Evolutionary conservation across 2,888 invertebrate genomes (phyloP).

Genomic region (Caenorhabditis panamensis): DNA sequence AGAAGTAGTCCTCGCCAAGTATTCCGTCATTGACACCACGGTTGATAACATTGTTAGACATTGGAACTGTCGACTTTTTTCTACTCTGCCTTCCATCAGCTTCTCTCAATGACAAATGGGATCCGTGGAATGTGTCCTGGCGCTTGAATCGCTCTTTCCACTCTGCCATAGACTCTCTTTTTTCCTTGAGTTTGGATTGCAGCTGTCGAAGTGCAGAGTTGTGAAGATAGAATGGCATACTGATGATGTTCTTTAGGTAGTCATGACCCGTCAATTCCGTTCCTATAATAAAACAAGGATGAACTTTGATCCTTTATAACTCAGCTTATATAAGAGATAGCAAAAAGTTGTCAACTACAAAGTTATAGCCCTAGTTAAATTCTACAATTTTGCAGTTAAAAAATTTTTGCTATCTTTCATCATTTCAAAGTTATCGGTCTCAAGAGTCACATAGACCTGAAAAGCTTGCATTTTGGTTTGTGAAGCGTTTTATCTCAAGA

Average conservation of each 20-base stretch:
- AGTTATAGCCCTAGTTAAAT: too few relatives aligned
- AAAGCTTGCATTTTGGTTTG: too few relatives aligned
- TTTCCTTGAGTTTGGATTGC: slow-evolving; percentile 71
- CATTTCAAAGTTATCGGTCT: too few relatives aligned
- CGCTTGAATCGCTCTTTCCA: slow-evolving; percentile 76
- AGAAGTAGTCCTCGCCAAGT: slow-evolving; percentile 97
- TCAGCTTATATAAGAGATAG: too few relatives aligned
- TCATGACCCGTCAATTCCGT: slow-evolving; percentile 80
- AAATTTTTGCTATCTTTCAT: too few relatives aligned
- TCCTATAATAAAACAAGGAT: too few relatives aligned
- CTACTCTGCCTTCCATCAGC: slow-evolving; percentile 63
- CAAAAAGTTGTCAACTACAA: too few relatives aligned
- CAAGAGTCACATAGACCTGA: too few relatives aligned
- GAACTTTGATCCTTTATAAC: too few relatives aligned
- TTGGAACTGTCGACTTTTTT: slow-evolving; percentile 61
- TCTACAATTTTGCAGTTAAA: too few relatives aligned
- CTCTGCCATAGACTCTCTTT: slow-evolving; percentile 73
- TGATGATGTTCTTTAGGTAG: slow-evolving; percentile 89
- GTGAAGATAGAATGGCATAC: slow-evolving; percentile 97
- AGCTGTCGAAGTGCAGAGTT: slow-evolving; percentile 90
- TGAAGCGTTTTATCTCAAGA: too few relatives aligned
- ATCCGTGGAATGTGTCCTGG: slow-evolving; percentile 77
- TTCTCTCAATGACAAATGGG: slow-evolving; percentile 72
- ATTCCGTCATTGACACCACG: slow-evolving; percentile 58
- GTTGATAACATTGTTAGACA: slow-evolving; percentile 37